Conservation (phyloP, 2,888 invertebrate species). For the Caenorhabditis auriculariae region DNA sequence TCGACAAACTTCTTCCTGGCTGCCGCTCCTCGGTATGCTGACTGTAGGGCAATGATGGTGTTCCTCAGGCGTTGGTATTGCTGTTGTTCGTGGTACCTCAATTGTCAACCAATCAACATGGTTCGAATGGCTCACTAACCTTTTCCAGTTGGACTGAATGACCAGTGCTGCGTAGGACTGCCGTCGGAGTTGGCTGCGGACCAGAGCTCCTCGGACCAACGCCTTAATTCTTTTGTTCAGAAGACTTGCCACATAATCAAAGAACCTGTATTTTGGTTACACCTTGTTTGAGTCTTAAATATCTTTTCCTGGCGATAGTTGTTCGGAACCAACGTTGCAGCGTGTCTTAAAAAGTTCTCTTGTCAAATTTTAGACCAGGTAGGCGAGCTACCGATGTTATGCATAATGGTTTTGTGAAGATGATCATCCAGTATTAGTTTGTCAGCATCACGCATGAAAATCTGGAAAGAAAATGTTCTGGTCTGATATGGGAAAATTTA, state of each 20-base stretch:
- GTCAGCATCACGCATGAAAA: conserved; percentile 89
- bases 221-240: conserved; percentile 66
- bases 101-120: background rate
- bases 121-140: conserved; percentile 67
- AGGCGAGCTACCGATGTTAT: conserved; percentile 73
- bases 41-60: conserved; percentile 71
- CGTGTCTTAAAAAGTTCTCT: conserved; percentile 68
- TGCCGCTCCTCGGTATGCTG: conserved; percentile 63
- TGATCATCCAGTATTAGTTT: conserved; percentile 87
- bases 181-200: conserved; percentile 68
- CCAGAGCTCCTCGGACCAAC: conserved; percentile 73
- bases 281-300: conserved; percentile 76
- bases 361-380: too few relatives aligned
- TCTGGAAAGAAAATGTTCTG: conserved; percentile 58
- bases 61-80: conserved; percentile 73
- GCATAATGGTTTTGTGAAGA: conserved; percentile 89
- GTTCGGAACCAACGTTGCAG: conserved; percentile 89
- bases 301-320: conserved; percentile 78
- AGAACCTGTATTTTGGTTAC: conserved; percentile 75
- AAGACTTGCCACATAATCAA: conserved; percentile 5
- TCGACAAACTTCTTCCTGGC: conserved; percentile 28
- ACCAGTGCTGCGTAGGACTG: conserved; percentile 68
- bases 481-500: background rate
- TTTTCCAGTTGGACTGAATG: conserved; percentile 81
- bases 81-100: conserved; percentile 65